Evolutionary conservation across 2,888 invertebrate genomes (phyloP), one percentile per base, ranked within the genome.

Genomic region (Drosophila kuntzei): DNA sequence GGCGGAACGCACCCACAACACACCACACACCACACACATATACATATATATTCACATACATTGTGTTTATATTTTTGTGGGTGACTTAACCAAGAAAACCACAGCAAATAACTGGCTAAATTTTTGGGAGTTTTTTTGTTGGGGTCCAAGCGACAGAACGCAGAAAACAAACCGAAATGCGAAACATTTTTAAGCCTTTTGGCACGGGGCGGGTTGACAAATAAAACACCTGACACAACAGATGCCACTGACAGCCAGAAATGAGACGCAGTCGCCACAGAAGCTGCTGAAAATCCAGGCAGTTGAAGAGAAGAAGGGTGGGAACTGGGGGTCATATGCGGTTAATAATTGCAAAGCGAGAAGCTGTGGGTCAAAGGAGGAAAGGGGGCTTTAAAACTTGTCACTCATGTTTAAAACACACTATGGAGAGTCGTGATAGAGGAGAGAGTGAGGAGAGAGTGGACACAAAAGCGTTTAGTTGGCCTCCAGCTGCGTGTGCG

Each of bases 311-410:
- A 43, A 27, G 22, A 32, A 18, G 29, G 2, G 12, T 1, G 3
- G 12, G 32, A 32, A 22, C 41, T 20, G 18, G 51, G 61, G 68
- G 60, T 59, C 74, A 65, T 58, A 73, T 82, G 80, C 80, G 85
- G 87, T 85, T 87, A 86, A 87, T 85, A 86, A 86, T 87, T 85
- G 82, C 71, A 54, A 65, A 79, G 76, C 64, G 67, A 71, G 60
- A 47, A 67, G 39, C 14, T 34, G 25, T 5, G 20, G 41, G 53
- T 14, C 62, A 58, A 71, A 64, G 65, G 53, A 66, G 55, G 62
- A 66, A 64, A 60, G 44, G 68, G 57, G 61, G 71, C 71, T 71
- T 71, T 57, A 78, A 75, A 79, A 79, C 75, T 87, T 87, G 76
- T 85, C 85, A 82, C 80, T 80, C 81, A 71, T 63, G 71, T 67